Evolutionary conservation across 1,140 invertebrate species (phyloP).

Genomic region (Drosophila tani): DNA sequence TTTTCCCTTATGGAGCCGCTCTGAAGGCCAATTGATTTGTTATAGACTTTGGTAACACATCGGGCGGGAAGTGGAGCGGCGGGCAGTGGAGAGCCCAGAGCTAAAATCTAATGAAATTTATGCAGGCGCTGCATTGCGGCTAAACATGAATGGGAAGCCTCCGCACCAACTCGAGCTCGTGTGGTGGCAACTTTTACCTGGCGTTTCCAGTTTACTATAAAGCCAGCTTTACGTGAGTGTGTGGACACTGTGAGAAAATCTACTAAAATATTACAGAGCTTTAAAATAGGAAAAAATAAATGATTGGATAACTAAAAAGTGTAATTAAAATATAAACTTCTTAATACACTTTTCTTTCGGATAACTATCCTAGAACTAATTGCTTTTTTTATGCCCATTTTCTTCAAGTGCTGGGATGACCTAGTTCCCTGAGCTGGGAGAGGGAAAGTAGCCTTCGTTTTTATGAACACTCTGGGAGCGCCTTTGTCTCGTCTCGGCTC

Average conservation of each 20-base stretch:
- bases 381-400: background rate
- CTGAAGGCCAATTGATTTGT: conserved; percentile 77
- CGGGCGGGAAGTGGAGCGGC: background rate
- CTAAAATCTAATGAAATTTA: conserved; percentile 83
- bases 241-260: conserved; percentile 18
- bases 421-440: conserved; percentile 48
- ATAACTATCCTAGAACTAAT: background rate
- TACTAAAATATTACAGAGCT: background rate
- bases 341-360: background rate
- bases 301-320: too few species aligned
- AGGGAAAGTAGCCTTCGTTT: conserved; percentile 38
- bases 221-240: conserved; percentile 14
- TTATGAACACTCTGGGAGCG: conserved; percentile 76
- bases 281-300: too few species aligned
- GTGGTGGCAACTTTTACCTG: conserved; percentile 72
- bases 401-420: conserved; percentile 40
- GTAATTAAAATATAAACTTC: background rate
- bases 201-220: conserved; percentile 54
- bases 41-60: conserved; percentile 49
- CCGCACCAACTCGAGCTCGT: conserved; percentile 1
- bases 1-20: conserved; percentile 22
- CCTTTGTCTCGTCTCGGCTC: conserved; percentile 75
- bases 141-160: conserved; percentile 66
- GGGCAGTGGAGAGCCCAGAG: conserved; percentile 20
- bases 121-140: conserved; percentile 78